Evolutionary conservation across 1,140 invertebrate genomes (phyloP).

Genomic region (Adelges cooleyi): DNA sequence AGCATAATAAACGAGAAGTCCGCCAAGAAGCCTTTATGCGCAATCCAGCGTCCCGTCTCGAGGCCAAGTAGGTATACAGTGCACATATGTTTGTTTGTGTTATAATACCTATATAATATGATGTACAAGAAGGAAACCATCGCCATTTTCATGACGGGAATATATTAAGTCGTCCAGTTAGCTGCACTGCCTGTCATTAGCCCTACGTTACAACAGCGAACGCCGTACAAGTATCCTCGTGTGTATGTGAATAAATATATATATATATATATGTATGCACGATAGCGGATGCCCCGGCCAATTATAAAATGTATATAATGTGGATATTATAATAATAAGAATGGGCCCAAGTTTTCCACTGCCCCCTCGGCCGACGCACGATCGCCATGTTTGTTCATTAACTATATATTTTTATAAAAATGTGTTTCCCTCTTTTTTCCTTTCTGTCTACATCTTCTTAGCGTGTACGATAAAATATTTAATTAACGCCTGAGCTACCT

Average conservation of each 20-base stretch:
- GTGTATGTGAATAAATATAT: neutral
- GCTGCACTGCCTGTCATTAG: constrained; percentile 15
- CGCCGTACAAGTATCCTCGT: neutral
- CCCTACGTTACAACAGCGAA: neutral
- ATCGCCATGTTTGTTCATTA: constrained; percentile 26
- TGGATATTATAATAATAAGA: neutral
- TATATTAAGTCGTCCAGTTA: constrained; percentile 13
- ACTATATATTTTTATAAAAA: neutral
- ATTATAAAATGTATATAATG: constrained; percentile 9
- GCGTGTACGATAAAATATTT: constrained; percentile 11
- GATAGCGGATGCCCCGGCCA: constrained; percentile 8
- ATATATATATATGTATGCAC: neutral
- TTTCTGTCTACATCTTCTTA: neutral
- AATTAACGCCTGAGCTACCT: constrained; percentile 16
- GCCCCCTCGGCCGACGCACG: neutral
- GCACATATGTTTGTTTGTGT: no score
- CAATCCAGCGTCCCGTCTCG: neutral
- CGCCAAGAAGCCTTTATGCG: neutral
- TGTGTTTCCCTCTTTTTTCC: neutral
- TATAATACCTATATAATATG: no score
- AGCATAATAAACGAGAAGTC: neutral
- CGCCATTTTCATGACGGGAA: constrained; percentile 7
- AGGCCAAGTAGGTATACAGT: neutral
- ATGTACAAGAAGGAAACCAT: no score
- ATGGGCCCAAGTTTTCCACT: neutral